phyloP scores from a whole-genome alignment of 2,797 vertebrate species.

The Catostomus latipinnis region DNA sequence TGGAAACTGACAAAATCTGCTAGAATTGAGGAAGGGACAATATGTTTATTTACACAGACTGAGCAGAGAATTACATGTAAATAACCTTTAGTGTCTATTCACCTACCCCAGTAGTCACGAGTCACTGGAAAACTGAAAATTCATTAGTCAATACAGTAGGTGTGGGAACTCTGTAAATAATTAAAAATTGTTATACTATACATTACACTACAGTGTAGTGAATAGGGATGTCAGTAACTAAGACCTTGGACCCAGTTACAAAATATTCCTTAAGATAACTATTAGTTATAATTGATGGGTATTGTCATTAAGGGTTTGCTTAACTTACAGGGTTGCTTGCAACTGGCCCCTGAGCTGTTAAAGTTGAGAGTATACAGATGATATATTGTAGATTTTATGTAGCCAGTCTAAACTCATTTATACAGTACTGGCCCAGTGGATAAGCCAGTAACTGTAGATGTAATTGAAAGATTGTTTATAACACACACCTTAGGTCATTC shows the following conservation, averaged over 20 bases:
- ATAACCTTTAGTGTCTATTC: neutral
- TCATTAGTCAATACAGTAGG: too few species aligned
- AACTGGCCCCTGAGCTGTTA: neutral
- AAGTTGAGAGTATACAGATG: neutral
- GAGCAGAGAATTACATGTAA: neutral
- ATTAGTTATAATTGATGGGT: too few species aligned
- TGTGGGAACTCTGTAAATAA: too few species aligned
- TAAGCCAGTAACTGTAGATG: constrained; percentile 5
- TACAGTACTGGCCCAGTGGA: neutral
- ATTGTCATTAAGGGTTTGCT: too few species aligned
- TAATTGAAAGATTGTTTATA: constrained; percentile 12
- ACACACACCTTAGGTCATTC: neutral
- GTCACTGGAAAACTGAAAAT: too few species aligned
- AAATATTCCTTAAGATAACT: too few species aligned
- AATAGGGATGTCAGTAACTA: neutral
- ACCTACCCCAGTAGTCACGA: too few species aligned
- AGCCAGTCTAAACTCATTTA: constrained; percentile 17
- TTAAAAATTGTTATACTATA: too few species aligned
- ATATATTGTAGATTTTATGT: constrained; percentile 9
- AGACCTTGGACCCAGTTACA: too few species aligned
- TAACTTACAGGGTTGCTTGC: too few species aligned
- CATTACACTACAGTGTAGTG: too few species aligned
- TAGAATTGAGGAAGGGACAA: constrained; percentile 20
- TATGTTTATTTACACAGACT: constrained; percentile 15
- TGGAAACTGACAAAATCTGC: constrained; percentile 38